phyloP scores from a whole-genome alignment of 2,113 vertebrate species.

The Prolemur simus region DNA sequence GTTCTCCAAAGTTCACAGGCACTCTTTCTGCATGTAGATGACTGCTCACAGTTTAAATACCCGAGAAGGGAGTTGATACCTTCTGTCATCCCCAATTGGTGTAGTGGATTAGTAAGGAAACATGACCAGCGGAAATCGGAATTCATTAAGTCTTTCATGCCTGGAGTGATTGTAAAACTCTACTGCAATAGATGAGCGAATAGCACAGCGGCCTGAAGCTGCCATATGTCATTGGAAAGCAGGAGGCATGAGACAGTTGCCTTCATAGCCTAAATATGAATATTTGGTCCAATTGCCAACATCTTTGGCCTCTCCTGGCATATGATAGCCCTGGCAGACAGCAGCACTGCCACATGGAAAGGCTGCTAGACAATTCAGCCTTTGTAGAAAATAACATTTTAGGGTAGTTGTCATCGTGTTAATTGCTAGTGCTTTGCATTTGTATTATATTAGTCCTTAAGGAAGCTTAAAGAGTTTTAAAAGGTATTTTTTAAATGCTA shows the following conservation, averaged over 20 bases:
- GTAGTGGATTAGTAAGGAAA: slow-evolving; percentile 22
- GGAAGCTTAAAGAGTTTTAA: neutral
- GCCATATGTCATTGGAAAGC: neutral
- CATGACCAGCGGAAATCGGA: slow-evolving; percentile 46
- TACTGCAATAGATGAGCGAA: neutral
- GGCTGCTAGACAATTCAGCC: neutral
- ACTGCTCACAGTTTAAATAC: neutral
- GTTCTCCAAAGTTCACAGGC: neutral
- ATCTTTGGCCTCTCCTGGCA: neutral
- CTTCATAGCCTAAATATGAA: neutral
- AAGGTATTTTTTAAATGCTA: neutral
- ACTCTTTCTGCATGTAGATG: neutral
- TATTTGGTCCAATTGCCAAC: slow-evolving; percentile 1
- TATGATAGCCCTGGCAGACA: neutral
- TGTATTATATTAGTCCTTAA: neutral
- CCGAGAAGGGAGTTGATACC: neutral
- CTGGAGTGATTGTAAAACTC: slow-evolving; percentile 38
- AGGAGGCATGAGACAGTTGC: neutral
- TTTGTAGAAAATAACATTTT: neutral
- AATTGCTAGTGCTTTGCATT: neutral
- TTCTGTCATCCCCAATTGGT: slow-evolving; percentile 47
- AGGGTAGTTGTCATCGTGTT: neutral
- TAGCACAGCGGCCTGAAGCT: neutral
- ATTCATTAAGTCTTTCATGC: slow-evolving; percentile 59
- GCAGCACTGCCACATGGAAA: neutral